Percentiles rank a stretch among this genome's conserved stretches.
These are phyloP conservation scores for Dendronephthya gigantea DNA, from an alignment of 64 coral and sea anemone species.

Conservation along the genomic window DNA sequence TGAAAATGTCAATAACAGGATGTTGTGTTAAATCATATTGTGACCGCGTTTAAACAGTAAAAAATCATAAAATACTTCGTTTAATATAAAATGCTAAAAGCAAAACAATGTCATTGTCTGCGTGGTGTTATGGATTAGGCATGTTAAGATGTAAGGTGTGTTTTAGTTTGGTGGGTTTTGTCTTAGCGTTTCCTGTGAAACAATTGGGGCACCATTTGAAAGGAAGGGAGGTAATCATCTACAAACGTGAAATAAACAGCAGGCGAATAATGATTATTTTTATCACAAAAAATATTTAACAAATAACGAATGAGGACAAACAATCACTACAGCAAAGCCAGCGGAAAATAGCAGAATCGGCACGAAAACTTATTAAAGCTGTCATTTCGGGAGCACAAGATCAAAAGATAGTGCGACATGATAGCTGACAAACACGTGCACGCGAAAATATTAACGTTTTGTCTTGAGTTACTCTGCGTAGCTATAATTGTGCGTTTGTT, in stretches of 20 bases:
- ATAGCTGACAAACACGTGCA: not conserved
- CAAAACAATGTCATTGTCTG: not conserved
- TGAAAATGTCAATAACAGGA: not conserved
- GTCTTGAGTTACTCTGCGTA: not conserved
- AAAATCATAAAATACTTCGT: not conserved
- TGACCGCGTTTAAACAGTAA: not conserved
- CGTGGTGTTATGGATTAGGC: not conserved
- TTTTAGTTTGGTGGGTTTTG: not conserved
- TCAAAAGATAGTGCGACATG: not conserved
- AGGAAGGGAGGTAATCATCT: not conserved
- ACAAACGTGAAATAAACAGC: not conserved
- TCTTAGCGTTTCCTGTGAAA: not conserved
- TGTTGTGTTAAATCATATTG: not conserved
- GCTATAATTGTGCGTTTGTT: not conserved
- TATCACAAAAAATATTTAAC: not conserved
- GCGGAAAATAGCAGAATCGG: not conserved
- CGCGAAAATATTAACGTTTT: not conserved
- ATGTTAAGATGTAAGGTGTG: not conserved
- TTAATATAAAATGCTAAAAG: not conserved
- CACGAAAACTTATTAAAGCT: slow-evolving; percentile 2
- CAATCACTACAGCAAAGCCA: not conserved
- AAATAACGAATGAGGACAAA: not conserved
- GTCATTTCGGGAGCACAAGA: not conserved
- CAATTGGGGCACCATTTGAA: not conserved
- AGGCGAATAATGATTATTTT: not conserved